Evolutionary conservation across 2,888 invertebrate genomes (phyloP).

Genomic region (Aricia artaxerxes): DNA sequence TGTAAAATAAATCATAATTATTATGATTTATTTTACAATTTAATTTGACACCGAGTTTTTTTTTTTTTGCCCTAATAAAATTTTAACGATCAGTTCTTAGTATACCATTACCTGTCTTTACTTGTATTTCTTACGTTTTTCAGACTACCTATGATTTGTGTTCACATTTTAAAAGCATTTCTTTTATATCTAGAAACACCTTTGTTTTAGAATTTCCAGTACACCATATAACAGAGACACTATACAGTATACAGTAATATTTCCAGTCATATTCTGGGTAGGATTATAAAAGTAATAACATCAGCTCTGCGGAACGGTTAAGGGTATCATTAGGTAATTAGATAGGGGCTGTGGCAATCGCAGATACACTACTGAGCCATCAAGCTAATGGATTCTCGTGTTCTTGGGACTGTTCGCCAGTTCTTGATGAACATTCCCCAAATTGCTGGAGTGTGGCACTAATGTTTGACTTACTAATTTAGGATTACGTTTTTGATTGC

Average conservation of each 20-base stretch:
- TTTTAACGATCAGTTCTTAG: too few species aligned
- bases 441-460: not conserved
- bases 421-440: slow-evolving; percentile 23
- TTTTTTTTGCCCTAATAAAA: too few species aligned
- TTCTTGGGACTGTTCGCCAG: slow-evolving; percentile 21
- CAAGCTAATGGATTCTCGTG: slow-evolving; percentile 39
- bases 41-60: too few species aligned
- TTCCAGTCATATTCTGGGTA: slow-evolving; percentile 8
- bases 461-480: not conserved
- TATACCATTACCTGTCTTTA: too few species aligned
- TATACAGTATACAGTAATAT: not conserved
- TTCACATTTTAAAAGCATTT: too few species aligned
- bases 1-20: too few species aligned
- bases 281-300: slow-evolving; percentile 30
- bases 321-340: slow-evolving; percentile 41
- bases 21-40: too few species aligned
- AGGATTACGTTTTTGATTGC: not conserved
- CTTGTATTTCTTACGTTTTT: too few species aligned
- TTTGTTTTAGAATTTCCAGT: too few species aligned
- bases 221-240: not conserved
- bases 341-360: slow-evolving; percentile 39
- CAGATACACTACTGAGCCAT: slow-evolving; percentile 37
- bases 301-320: slow-evolving; percentile 23
- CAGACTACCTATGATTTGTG: too few species aligned
- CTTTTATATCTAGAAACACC: too few species aligned